Conservation (phyloP, 2,888 invertebrate species). For the Argynnis bischoffii region DNA sequence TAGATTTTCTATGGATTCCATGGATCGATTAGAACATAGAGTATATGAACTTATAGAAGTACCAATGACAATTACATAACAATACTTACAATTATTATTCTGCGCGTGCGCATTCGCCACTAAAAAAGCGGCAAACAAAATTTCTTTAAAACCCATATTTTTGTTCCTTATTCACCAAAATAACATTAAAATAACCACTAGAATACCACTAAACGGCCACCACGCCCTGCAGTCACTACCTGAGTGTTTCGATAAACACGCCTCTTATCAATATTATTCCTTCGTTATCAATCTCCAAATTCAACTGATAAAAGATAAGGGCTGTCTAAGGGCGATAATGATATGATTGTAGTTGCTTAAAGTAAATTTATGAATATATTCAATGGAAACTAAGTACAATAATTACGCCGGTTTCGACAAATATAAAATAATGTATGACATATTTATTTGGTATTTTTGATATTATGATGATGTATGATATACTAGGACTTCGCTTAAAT, state of each 20-base stretch:
- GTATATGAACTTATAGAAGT: neutral
- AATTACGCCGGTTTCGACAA: too few relatives aligned
- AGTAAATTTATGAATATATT: too few relatives aligned
- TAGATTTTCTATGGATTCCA: too few relatives aligned
- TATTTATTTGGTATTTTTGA: too few relatives aligned
- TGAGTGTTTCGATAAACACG: conserved; percentile 50
- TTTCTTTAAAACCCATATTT: conserved; percentile 51
- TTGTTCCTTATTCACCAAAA: conserved; percentile 40
- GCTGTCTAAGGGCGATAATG: conserved; percentile 11
- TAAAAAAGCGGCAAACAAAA: conserved; percentile 48
- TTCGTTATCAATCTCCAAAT: conserved; percentile 12
- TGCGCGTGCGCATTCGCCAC: conserved; percentile 54
- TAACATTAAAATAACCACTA: conserved; percentile 38
- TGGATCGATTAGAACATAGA: neutral
- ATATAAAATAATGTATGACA: too few relatives aligned
- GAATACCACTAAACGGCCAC: neutral
- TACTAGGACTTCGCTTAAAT: too few relatives aligned
- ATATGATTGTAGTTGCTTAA: neutral
- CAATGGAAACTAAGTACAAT: too few relatives aligned
- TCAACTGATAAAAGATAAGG: conserved; percentile 12
- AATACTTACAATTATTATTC: conserved; percentile 50
- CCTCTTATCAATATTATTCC: conserved; percentile 41
- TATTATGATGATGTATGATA: too few relatives aligned
- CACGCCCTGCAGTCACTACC: conserved; percentile 40
- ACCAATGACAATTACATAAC: conserved; percentile 1